Base-by-base conservation (phyloP, 2,888 invertebrate species). In the Caenorhabditis sulstoni region DNA sequence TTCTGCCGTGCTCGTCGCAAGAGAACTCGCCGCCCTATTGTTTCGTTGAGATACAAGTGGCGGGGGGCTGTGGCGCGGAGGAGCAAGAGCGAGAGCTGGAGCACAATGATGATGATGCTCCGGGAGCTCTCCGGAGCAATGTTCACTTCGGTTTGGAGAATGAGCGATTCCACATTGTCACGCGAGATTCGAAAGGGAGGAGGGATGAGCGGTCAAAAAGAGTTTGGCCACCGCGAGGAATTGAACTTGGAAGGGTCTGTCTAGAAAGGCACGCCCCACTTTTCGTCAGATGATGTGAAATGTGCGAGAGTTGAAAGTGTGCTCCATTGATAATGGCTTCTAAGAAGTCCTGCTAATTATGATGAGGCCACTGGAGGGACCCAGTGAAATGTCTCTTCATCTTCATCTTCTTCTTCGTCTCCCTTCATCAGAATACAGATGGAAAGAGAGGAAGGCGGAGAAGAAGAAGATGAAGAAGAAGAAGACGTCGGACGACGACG, bases 111-210 rank as follows among this genome's bases (percentile, higher is more conserved):
- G 52, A 41, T 18, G 14, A 23, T n/a, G n/a, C n/a, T n/a, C n/a
- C n/a, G n/a, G n/a, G 57, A 18, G 14, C n/a, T 37, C 18, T 20
- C 45, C 57, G 29, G 29, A 29, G 29, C 29, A 49, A 67, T 65
- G 65, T 65, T 65, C 66, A 58, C 16, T 29, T 29, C 29, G 7
- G 29, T 29, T 29, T 1, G 39, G n/a, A n/a, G 14, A 50, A 49
- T 35, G 65, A 74, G 35, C 14, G 45, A 74, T 74, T 45, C 44
- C 23, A 39, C 53, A 61, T 74, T 61, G 66, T 74, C 74, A 66
- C 74, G 66, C 74, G 57, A 55, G 23, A 23, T 23, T 39, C 16
- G 3, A 37, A 37, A 41, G 2, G 14, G 41, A 11, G 41, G 14
- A 3, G 45, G 52, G 61, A 16, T 18, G 45, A 7, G 29, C 29